Percentiles rank a stretch among this genome's conserved stretches.
Conservation (phyloP, 1,140 invertebrate genomes). For the Helicoverpa armigera region DNA sequence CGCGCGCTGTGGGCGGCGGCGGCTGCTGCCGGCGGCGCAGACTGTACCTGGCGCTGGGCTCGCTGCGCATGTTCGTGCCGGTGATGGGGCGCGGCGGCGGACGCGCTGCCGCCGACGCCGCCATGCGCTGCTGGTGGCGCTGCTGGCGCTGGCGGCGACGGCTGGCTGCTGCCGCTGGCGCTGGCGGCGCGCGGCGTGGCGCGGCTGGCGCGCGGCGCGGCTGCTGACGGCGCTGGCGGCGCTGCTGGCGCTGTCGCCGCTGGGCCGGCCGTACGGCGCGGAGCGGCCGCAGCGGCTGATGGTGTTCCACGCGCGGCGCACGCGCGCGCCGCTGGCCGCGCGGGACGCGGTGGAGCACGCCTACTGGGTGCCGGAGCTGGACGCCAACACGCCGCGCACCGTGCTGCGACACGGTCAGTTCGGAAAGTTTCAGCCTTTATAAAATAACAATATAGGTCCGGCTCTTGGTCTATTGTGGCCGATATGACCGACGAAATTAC, state of each 20-base stretch:
- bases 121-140: constrained; percentile 63
- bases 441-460: not conserved
- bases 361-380: constrained; percentile 39
- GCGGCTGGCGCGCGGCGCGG: not conserved
- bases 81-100: constrained; percentile 92
- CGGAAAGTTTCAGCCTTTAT: too few species aligned
- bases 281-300: constrained; percentile 53
- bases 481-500: too few species aligned
- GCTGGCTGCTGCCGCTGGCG: constrained; percentile 67
- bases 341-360: constrained; percentile 56
- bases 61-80: constrained; percentile 89
- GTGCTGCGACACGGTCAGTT: not conserved
- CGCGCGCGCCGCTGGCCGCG: constrained; percentile 75
- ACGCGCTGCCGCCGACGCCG: constrained; percentile 87
- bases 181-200: constrained; percentile 32
- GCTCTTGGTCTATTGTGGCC: too few species aligned
- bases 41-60: constrained; percentile 90
- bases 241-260: constrained; percentile 53
- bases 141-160: constrained; percentile 61
- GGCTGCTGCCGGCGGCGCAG: constrained; percentile 90
- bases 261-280: constrained; percentile 52
- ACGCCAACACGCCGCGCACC: constrained; percentile 23
- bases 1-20: constrained; percentile 62
- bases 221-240: not conserved
- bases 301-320: constrained; percentile 54